A percentile compares a stretch with the other conserved stretches of the same genome.
phyloP scores from a whole-genome alignment of 2,797 vertebrate genomes.

The Buphagus erythrorhynchus region DNA sequence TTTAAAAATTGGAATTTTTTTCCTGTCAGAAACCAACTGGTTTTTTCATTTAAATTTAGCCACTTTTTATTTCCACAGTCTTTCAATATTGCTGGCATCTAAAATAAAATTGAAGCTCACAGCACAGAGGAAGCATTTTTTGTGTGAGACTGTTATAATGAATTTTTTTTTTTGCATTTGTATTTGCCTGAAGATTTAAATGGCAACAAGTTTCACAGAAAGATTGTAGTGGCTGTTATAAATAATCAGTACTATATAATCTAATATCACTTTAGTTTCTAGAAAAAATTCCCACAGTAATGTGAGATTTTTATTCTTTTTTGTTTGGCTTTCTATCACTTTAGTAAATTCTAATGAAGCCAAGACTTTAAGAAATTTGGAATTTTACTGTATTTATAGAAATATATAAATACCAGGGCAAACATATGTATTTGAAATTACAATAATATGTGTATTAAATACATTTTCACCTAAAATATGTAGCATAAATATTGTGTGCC shows the following conservation, averaged over 20 bases:
- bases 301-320: neutral
- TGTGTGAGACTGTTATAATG: neutral
- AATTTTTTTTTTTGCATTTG: neutral
- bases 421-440: neutral
- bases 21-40: neutral
- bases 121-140: neutral
- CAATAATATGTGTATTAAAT: neutral
- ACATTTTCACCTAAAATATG: neutral
- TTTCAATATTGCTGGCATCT: neutral
- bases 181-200: neutral
- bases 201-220: neutral
- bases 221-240: neutral
- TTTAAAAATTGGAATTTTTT: neutral
- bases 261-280: neutral
- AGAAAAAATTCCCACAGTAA: neutral
- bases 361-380: neutral
- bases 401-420: neutral
- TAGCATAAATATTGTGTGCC: neutral
- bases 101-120: neutral
- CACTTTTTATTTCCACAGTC: neutral
- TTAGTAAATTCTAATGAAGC: neutral
- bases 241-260: neutral
- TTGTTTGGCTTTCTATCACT: neutral
- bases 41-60: slow-evolving; percentile 4
- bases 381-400: neutral